Percentiles rank a stretch among this genome's conserved stretches.
phyloP scores from a whole-genome alignment of 2,888 invertebrate genomes.

The Mellilla xanthometata region DNA sequence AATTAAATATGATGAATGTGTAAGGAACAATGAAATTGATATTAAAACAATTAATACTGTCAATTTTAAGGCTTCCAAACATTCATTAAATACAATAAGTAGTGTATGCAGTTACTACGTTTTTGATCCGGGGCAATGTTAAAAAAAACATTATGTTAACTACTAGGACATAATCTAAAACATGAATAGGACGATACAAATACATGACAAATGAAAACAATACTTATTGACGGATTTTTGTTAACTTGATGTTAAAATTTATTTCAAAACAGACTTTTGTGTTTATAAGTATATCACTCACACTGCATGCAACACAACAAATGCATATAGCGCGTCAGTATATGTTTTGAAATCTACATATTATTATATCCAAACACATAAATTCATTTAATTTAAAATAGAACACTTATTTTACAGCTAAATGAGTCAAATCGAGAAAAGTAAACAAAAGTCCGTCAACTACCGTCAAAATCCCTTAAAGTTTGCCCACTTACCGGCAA shows the following conservation, averaged over 20 bases:
- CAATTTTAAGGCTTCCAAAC: neutral
- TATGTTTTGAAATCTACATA: too few relatives aligned
- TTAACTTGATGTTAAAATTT: neutral
- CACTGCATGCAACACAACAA: too few relatives aligned
- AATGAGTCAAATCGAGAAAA: neutral
- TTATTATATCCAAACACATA: too few relatives aligned
- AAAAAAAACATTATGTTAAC: conserved; percentile 2
- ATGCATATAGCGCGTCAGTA: too few relatives aligned
- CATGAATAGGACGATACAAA: neutral
- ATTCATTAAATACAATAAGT: neutral
- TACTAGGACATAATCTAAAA: neutral
- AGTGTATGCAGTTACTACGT: conserved; percentile 10
- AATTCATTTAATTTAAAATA: too few relatives aligned
- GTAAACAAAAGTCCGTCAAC: neutral
- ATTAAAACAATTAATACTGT: neutral
- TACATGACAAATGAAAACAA: conserved; percentile 1
- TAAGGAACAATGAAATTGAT: neutral
- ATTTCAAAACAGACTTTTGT: too few relatives aligned
- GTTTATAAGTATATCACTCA: too few relatives aligned
- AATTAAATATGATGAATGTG: neutral
- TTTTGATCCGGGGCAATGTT: conserved; percentile 7
- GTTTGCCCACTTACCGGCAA: conserved; percentile 89
- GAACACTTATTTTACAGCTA: neutral
- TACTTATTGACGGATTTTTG: conserved; percentile 5
- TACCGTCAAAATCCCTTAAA: neutral